Evolutionary conservation across 1,140 invertebrate species (phyloP).

Genomic region (Parapsyche elsis): DNA sequence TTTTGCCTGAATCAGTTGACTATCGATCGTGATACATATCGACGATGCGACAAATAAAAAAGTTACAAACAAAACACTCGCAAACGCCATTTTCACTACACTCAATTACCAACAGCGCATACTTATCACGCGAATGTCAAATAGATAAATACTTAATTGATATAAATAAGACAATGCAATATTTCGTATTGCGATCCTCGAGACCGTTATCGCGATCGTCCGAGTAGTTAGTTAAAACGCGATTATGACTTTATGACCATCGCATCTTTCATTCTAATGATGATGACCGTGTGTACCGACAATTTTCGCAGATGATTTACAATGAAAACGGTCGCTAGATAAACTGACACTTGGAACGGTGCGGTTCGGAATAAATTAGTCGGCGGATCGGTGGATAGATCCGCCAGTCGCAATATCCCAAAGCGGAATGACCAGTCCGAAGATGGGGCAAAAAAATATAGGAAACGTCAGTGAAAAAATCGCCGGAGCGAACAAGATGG

Average conservation of each 20-base stretch:
- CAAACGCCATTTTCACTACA: slow-evolving; percentile 1
- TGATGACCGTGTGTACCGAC: too few relatives aligned
- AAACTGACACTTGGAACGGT: too few relatives aligned
- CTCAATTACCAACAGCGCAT: not conserved
- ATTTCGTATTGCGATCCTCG: not conserved
- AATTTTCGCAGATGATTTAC: too few relatives aligned
- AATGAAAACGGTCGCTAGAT: too few relatives aligned
- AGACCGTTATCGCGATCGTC: not conserved
- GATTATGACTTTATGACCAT: too few relatives aligned
- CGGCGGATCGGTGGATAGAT: not conserved
- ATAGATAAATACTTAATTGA: not conserved
- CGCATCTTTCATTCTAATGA: too few relatives aligned
- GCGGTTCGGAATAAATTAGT: too few relatives aligned
- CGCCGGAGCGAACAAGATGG: slow-evolving; percentile 27
- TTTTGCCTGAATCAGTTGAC: slow-evolving; percentile 21
- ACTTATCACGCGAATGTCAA: not conserved
- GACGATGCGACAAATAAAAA: not conserved
- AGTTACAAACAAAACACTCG: not conserved
- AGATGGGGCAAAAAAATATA: slow-evolving; percentile 45
- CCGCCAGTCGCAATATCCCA: slow-evolving; percentile 31
- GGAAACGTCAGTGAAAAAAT: slow-evolving; percentile 41
- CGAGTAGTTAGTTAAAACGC: too few relatives aligned
- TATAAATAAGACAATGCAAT: too few relatives aligned
- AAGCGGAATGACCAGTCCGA: slow-evolving; percentile 44
- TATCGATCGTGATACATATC: slow-evolving; percentile 13